Percentiles rank a stretch among this genome's conserved stretches.
phyloP scores from a whole-genome alignment of 2,888 invertebrate genomes.

The Dilophus febrilis region DNA sequence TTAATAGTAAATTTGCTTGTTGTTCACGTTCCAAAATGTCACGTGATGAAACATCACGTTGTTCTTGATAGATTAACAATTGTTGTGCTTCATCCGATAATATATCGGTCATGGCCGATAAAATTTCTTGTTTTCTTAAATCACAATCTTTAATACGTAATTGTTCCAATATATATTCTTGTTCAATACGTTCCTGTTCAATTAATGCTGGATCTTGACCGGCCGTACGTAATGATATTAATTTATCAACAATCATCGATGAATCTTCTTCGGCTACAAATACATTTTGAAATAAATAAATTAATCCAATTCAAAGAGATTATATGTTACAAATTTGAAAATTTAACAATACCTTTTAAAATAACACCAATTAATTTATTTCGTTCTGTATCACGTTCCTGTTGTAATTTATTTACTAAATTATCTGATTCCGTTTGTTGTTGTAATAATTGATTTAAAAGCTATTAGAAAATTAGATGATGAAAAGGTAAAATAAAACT shows the following conservation, averaged over 20 bases:
- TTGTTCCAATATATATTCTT: conserved; percentile 41
- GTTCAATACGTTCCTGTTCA: conserved; percentile 48
- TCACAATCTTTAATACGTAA: conserved; percentile 29
- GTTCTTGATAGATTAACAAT: conserved; percentile 43
- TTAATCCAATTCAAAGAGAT: conserved; percentile 2
- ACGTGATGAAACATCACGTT: conserved; percentile 35
- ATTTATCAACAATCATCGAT: conserved; percentile 45
- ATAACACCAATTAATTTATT: conserved; percentile 41
- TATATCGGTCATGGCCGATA: conserved; percentile 52
- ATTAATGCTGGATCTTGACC: conserved; percentile 42
- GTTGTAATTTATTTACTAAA: conserved; percentile 51
- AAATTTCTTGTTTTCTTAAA: conserved; percentile 47
- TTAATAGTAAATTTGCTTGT: conserved; percentile 40
- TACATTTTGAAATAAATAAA: conserved; percentile 1
- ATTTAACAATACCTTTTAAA: conserved; percentile 30
- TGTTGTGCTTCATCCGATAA: conserved; percentile 47
- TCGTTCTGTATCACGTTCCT: conserved; percentile 43
- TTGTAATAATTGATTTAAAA: conserved; percentile 33
- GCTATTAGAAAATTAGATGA: conserved; percentile 21
- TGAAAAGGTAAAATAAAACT: too few relatives aligned
- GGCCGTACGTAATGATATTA: conserved; percentile 41
- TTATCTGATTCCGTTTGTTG: conserved; percentile 46
- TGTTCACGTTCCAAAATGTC: conserved; percentile 49
- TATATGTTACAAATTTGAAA: conserved; percentile 4
- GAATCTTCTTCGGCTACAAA: conserved; percentile 44